Percentiles rank a stretch among this genome's conserved stretches.
Evolutionary conservation across 1,140 invertebrate genomes (phyloP).

Genomic region (Zaprionus vittiger): DNA sequence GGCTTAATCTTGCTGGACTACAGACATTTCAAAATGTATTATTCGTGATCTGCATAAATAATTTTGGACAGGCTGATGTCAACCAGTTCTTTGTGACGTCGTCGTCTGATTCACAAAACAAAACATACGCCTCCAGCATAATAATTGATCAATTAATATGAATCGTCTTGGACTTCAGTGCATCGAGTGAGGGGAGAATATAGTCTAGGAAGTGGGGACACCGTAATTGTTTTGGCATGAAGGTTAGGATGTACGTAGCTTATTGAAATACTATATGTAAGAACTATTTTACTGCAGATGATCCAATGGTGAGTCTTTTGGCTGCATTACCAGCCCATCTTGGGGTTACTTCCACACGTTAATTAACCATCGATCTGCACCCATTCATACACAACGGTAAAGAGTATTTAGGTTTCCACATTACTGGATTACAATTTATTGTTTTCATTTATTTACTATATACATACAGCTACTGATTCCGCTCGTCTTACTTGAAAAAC

Average conservation of each 20-base stretch:
- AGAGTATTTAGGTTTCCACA: not conserved
- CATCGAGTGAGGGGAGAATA: not conserved
- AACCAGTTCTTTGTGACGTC: slow-evolving; percentile 42
- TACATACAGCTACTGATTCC: not conserved
- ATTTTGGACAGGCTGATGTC: slow-evolving; percentile 30
- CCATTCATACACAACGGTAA: not conserved
- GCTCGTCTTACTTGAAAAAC: slow-evolving; percentile 3
- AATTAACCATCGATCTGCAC: not conserved
- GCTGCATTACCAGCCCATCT: too few species aligned
- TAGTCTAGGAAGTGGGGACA: not conserved
- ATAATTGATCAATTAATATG: slow-evolving; percentile 38
- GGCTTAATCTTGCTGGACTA: not conserved
- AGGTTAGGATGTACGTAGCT: too few species aligned
- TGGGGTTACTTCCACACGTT: too few species aligned
- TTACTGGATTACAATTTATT: not conserved
- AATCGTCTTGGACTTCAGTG: not conserved
- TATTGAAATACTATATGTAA: not conserved
- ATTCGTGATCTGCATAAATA: slow-evolving; percentile 24
- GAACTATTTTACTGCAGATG: not conserved
- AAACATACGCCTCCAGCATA: slow-evolving; percentile 23
- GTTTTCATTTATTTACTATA: not conserved
- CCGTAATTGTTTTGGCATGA: not conserved
- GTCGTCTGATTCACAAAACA: slow-evolving; percentile 4
- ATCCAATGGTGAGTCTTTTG: not conserved
- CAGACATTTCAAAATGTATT: not conserved